A percentile compares a stretch with the other conserved stretches of the same genome.
Conservation (phyloP, 2,113 vertebrate genomes). For the Heterocephalus glaber region DNA sequence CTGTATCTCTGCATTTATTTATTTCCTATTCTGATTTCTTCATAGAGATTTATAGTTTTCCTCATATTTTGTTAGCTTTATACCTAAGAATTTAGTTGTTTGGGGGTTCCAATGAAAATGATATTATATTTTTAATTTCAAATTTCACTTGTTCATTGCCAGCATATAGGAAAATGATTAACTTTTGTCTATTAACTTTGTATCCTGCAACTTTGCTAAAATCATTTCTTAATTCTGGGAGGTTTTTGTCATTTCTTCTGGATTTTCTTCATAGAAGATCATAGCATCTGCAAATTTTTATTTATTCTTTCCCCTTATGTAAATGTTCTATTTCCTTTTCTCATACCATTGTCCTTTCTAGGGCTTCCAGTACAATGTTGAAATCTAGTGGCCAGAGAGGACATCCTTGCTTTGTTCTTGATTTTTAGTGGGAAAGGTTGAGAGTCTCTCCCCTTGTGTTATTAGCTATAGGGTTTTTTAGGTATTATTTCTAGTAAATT, state of each 20-base stretch:
- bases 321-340: neutral
- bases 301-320: neutral
- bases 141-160: neutral
- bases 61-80: neutral
- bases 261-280: neutral
- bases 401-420: neutral
- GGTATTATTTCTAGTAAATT: neutral
- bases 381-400: neutral
- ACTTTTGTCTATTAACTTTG: neutral
- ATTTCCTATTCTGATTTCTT: neutral
- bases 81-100: neutral
- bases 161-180: neutral
- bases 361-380: neutral
- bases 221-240: neutral
- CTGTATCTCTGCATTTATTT: neutral
- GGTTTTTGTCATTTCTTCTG: neutral
- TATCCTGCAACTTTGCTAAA: neutral
- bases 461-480: neutral
- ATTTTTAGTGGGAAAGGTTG: neutral
- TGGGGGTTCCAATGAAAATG: neutral
- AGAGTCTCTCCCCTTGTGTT: neutral
- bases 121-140: neutral
- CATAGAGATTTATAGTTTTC: neutral
- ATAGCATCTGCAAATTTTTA: neutral
- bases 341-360: neutral